Conservation (phyloP, 2,888 invertebrate genomes). For the Tanypteryx hageni region DNA sequence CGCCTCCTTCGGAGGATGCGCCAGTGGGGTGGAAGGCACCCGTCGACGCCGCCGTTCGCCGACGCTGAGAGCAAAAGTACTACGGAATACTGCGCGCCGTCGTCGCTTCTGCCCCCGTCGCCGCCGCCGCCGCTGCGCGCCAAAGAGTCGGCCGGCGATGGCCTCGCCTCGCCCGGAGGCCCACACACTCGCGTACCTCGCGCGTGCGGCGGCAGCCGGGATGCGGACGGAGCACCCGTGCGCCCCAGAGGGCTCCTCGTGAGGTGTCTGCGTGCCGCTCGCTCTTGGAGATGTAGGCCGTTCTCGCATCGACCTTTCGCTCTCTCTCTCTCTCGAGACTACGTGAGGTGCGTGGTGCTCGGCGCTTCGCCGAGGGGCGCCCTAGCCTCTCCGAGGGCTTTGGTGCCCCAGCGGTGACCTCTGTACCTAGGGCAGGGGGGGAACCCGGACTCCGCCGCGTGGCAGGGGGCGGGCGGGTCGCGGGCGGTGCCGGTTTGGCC, state of each 20-base stretch:
- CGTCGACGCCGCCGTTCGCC: neutral
- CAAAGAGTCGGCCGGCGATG: constrained; percentile 4
- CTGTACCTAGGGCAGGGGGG: constrained; percentile 64
- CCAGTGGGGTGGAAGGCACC: neutral
- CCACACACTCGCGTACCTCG: constrained; percentile 45
- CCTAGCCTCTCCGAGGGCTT: neutral
- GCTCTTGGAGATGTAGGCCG: constrained; percentile 22
- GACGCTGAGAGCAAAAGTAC: neutral
- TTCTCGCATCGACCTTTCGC: constrained; percentile 4
- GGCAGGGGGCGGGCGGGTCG: constrained; percentile 43
- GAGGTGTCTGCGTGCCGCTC: constrained; percentile 12
- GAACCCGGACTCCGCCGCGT: constrained; percentile 68
- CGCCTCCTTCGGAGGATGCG: constrained; percentile 27
- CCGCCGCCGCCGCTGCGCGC: neutral
- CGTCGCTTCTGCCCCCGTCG: neutral
- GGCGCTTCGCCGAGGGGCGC: constrained; percentile 13
- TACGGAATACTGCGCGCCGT: neutral
- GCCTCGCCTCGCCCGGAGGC: constrained; percentile 15
- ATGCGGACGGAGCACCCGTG: constrained; percentile 65
- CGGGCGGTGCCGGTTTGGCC: constrained; percentile 65
- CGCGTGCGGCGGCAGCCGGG: constrained; percentile 57
- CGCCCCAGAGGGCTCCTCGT: constrained; percentile 68
- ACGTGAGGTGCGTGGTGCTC: constrained; percentile 25
- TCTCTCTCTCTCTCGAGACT: neutral
- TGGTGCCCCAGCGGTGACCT: constrained; percentile 67